These are phyloP conservation scores for Lagocephalus sceleratus DNA, from an alignment of 2,797 vertebrate species.

Conservation along the genomic window DNA sequence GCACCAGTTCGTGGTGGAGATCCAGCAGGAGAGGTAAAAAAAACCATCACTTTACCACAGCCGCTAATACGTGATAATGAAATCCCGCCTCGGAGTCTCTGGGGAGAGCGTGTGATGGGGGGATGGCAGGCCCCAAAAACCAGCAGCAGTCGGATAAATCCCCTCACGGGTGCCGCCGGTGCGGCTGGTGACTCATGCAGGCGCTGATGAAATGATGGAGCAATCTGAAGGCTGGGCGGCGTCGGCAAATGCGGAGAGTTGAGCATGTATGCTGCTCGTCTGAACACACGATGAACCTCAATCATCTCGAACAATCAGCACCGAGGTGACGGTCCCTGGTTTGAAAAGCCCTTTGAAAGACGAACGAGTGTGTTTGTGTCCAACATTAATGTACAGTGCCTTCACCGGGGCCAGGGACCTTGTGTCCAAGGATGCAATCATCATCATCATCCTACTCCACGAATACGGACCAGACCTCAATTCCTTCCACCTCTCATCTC, in stretches of 20 bases:
- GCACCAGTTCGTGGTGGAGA: neutral
- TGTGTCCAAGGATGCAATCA: no score
- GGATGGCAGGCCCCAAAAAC: neutral
- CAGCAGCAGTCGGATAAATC: neutral
- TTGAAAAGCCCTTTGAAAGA: no score
- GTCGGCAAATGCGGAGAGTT: neutral
- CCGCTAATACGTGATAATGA: neutral
- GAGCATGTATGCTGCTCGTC: no score
- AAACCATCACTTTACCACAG: neutral
- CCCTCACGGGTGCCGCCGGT: neutral
- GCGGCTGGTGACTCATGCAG: neutral
- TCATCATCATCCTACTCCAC: no score
- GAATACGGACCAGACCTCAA: no score
- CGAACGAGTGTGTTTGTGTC: no score
- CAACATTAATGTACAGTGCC: no score
- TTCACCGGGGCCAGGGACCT: no score
- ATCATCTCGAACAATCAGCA: no score
- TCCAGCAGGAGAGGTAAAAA: neutral
- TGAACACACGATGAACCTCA: no score
- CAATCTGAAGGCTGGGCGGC: neutral
- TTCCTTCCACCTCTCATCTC: no score
- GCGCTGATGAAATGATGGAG: conserved; percentile 1
- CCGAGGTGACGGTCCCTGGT: no score
- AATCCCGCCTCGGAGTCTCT: neutral
- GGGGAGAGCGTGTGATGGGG: neutral